Base-by-base conservation (phyloP, 2,888 invertebrate genomes). In the Drosophila hawaiiensis region DNA sequence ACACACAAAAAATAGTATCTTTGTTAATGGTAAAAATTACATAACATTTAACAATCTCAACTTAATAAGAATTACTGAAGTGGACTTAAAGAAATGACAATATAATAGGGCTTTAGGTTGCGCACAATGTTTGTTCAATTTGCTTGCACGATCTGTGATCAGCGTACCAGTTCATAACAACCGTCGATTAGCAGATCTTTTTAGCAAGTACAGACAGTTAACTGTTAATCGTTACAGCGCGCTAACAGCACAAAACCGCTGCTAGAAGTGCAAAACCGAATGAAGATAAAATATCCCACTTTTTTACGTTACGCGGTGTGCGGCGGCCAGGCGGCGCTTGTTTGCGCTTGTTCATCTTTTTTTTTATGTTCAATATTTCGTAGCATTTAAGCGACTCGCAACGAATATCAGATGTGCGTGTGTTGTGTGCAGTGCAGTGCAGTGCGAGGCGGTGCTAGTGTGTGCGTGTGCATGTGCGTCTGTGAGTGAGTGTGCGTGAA, bases 251-350 rank as follows among this genome's bases (percentile, higher is more conserved):
- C 6, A 37, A 41, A 54, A 43, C 52, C 64, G 35, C 68, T 62
- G 60, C 53, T 65, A 43, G 35, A 50, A 52, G 66, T 70, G 77
- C 78, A 49, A 78, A 78, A 70, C 58, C 61, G 62, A 70, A 59
- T 61, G 74, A 41, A 75, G 49, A 74, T 77, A 59, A 37, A 68
- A 52, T 64, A 61, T 74, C 66, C 56, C 78, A 76, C 67, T 78
- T 78, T 76, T 76, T 76, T 41, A 76, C 73, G 76, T 69, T 78
- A 78, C 76, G 76, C 78, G 76, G 78, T 73, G 76, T 78, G 76
- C 73, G 78, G 78, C 78, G 78, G 78, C 68, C 78, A 78, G 72
- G 39, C 78, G 76, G 78, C 78, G 78, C 78, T 60, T 68, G 72
- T 75, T 78, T 75, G 78, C 78, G 78, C 75, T 78, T 68, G 75